Evolutionary conservation across 2,113 vertebrate genomes (phyloP).

Genomic region (Clarias macrocephalus): DNA sequence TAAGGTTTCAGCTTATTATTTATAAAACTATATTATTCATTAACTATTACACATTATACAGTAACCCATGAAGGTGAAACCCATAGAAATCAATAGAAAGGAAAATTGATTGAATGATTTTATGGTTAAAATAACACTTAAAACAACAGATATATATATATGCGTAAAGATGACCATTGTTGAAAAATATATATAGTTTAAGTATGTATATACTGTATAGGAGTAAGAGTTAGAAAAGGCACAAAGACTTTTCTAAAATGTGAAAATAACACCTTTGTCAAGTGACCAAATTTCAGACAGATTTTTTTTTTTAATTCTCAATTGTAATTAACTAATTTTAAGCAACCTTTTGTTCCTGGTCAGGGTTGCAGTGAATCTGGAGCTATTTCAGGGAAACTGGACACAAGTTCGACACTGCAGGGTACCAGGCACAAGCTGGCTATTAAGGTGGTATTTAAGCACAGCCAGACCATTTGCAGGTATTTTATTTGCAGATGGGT

Average conservation of each 20-base stretch:
- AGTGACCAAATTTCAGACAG: not conserved
- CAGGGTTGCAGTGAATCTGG: not conserved
- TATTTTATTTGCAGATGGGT: not conserved
- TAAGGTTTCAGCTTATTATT: not conserved
- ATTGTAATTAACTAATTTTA: not conserved
- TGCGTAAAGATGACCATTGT: no score
- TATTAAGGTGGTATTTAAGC: not conserved
- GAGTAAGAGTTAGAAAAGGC: not conserved
- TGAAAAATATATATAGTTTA: no score
- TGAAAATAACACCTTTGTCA: not conserved
- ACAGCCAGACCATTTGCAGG: no score
- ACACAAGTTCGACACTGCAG: not conserved
- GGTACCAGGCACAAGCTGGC: no score
- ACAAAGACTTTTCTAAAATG: not conserved
- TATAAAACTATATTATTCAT: not conserved
- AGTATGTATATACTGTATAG: not conserved
- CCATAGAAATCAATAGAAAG: not conserved
- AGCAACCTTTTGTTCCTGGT: not conserved
- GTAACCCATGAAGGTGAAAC: not conserved
- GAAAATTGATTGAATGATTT: not conserved
- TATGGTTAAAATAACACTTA: not conserved
- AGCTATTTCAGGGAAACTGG: not conserved
- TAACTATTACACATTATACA: not conserved
- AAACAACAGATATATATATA: not conserved
- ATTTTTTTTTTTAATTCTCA: not conserved